These are phyloP conservation scores for Calameuta pallipes DNA, from an alignment of 2,888 invertebrate species.

Conservation along the genomic window DNA sequence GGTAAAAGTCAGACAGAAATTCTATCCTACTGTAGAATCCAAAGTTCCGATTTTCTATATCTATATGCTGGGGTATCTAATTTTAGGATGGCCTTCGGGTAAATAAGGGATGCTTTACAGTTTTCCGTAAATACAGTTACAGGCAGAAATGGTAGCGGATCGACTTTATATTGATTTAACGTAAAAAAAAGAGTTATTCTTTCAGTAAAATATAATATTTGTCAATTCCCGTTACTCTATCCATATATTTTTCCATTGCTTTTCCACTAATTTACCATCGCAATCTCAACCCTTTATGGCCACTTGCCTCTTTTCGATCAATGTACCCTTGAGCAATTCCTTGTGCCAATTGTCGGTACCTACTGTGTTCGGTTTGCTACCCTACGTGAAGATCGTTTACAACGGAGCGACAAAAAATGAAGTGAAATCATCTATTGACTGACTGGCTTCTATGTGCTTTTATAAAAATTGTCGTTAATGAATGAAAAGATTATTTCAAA, in stretches of 20 bases:
- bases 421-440: conserved; percentile 26
- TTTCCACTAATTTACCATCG: background rate
- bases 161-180: background rate
- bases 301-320: conserved; percentile 9
- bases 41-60: background rate
- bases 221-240: background rate
- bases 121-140: background rate
- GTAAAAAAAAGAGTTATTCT: background rate
- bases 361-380: background rate
- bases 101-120: background rate
- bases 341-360: background rate
- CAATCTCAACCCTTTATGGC: background rate
- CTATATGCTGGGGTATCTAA: background rate
- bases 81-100: background rate
- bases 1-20: background rate
- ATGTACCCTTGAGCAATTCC: conserved; percentile 20
- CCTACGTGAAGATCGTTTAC: background rate
- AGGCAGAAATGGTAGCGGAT: background rate
- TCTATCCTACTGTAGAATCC: background rate
- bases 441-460: conserved; percentile 48
- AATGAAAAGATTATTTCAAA: conserved; percentile 35
- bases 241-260: background rate
- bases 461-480: conserved; percentile 46
- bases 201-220: background rate
- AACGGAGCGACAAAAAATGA: background rate